Evolutionary conservation across 30 jellyfish, hydroid and myxozoan genomes (phyloP), one percentile per base, ranked within the genome.

Genomic region (Chrysaora quinquecirrha): DNA sequence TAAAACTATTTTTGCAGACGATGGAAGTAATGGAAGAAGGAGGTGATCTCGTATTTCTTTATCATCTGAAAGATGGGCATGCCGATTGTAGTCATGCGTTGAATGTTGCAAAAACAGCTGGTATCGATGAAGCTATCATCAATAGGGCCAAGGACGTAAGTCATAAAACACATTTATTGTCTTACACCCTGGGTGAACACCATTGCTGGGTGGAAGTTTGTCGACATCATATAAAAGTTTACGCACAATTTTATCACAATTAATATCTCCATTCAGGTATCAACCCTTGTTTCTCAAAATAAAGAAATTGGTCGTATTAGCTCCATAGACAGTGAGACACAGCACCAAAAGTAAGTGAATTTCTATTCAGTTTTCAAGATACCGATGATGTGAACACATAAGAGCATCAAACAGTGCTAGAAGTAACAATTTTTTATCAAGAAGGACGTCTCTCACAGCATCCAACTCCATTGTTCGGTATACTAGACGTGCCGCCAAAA

Each of bases 21-120:
- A 86, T 93, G 97, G 97, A 93, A 30, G 97, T 87, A 9, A 73
- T 93, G 88, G 88, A 78, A 50, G 98, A 93, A 2, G 92, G 75
- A 1, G 96, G 90, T 4, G 98, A 93, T 21, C 73, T 93, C n/a
- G 96, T 80, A 18, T 93, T 80, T 81, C 89, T 93, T 32, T 87
- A 86, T 52, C 94, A 43, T 16, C 20, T 93, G 2, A 82, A 73
- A 32, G 94, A 93, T 34, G 98, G 98, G 2, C 81, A 64, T 52
- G 84, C 93, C 0, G 92, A 75, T 32, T 74, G 80, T 83, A 93
- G 98, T 63, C 89, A 86, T 71, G 98, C 98, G 22, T 62, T 63
- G 27, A 83, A 76, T 58, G 95, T 87, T 27, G 98, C 98, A 3
- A 76, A 66, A 62, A 64, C 71, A 19, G 98, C 94, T 16, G 89